These are phyloP conservation scores for Mustela lutreola DNA, from an alignment of 2,113 vertebrate genomes.

Conservation along the genomic window DNA sequence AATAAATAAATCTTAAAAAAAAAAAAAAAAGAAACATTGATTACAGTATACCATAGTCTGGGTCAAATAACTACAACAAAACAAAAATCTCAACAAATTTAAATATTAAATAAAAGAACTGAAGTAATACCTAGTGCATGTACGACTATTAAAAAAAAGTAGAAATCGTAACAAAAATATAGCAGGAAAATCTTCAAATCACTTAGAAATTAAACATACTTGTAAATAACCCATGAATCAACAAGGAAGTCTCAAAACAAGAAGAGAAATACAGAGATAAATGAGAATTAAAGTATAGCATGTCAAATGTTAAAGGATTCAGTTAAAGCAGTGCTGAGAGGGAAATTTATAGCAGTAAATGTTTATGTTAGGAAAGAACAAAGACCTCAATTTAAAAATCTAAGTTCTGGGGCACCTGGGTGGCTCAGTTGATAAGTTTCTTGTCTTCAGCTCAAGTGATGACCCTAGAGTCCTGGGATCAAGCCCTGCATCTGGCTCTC, in stretches of 20 bases:
- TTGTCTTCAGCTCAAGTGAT: no score
- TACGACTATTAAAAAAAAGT: neutral
- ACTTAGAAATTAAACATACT: conserved; percentile 6
- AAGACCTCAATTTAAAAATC: conserved; percentile 14
- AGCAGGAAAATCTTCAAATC: neutral
- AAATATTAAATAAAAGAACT: neutral
- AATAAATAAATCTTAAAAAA: neutral
- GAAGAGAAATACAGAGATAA: neutral
- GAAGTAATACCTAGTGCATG: neutral
- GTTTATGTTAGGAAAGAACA: neutral
- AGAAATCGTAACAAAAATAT: neutral
- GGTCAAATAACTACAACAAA: neutral
- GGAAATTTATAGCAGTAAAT: neutral
- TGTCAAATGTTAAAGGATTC: neutral
- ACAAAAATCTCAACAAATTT: neutral
- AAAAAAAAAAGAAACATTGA: neutral
- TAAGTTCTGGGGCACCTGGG: neutral
- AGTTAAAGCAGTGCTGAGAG: neutral
- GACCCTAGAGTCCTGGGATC: no score
- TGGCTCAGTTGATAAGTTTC: no score
- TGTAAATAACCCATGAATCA: neutral
- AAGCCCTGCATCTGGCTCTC: no score
- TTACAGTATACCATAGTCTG: neutral
- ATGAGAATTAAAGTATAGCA: neutral
- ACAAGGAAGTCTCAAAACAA: neutral